Conservation (phyloP, 2,888 invertebrate genomes). For the Protophormia terraenovae region DNA sequence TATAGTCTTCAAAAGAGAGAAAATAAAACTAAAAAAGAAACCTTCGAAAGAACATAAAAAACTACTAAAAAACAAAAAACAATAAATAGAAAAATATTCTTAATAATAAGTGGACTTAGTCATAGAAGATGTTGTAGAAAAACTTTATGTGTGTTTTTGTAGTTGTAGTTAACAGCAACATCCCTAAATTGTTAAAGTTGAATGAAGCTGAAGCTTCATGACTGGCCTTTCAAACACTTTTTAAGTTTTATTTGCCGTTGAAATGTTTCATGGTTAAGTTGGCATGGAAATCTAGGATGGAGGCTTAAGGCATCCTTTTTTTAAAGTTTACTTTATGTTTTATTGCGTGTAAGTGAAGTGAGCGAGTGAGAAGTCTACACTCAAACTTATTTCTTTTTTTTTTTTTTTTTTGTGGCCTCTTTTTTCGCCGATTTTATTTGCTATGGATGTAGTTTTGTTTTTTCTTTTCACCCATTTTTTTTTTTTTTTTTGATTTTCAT, state of each 20-base stretch:
- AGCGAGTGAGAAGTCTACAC: slow-evolving; percentile 32
- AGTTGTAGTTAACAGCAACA: not conserved
- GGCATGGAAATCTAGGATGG: slow-evolving; percentile 30
- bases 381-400: slow-evolving; percentile 8
- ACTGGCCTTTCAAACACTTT: slow-evolving; percentile 63
- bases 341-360: slow-evolving; percentile 46
- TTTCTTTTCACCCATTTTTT: slow-evolving; percentile 3
- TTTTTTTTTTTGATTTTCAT: not conserved
- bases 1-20: not conserved
- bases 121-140: too few species aligned
- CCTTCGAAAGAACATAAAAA: slow-evolving; percentile 14
- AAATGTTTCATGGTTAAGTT: slow-evolving; percentile 33
- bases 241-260: not conserved
- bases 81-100: not conserved
- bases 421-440: slow-evolving; percentile 33
- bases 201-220: slow-evolving; percentile 33
- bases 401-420: not conserved
- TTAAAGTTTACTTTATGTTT: slow-evolving; percentile 26
- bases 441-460: slow-evolving; percentile 7
- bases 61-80: not conserved
- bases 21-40: not conserved
- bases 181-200: slow-evolving; percentile 32
- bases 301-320: slow-evolving; percentile 59
- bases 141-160: not conserved
- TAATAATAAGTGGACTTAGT: not conserved